Evolutionary conservation across 2,113 vertebrate genomes (phyloP).

Genomic region (Aythya baeri): DNA sequence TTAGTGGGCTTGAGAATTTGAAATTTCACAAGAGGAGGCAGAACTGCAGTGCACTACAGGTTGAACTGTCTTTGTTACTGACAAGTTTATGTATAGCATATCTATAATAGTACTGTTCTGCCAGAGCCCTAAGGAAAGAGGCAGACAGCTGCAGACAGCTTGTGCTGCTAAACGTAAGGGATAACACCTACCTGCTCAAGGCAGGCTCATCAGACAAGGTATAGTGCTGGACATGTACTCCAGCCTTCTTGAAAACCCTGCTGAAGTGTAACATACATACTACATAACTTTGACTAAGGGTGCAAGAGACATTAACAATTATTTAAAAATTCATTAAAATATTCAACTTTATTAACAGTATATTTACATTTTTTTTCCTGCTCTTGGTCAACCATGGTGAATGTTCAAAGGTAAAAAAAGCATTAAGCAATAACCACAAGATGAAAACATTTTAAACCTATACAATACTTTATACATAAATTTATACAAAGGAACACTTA

Average conservation of each 20-base stretch:
- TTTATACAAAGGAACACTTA: conserved; percentile 88
- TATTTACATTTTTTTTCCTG: conserved; percentile 81
- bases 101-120: rapidly evolving
- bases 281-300: neutral
- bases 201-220: neutral
- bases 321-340: conserved; percentile 86
- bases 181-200: rapidly evolving
- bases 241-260: neutral
- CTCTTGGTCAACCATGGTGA: conserved; percentile 78
- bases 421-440: conserved; percentile 84
- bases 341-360: conserved; percentile 86
- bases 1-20: no score
- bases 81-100: rapidly evolving
- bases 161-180: neutral
- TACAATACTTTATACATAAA: conserved; percentile 85
- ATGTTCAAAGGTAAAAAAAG: conserved; percentile 79
- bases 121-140: rapidly evolving
- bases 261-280: neutral
- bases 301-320: neutral
- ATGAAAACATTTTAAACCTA: conserved; percentile 84
- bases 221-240: rapidly evolving
- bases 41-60: no score
- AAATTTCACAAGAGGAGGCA: neutral
- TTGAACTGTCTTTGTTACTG: neutral
- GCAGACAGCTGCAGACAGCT: neutral